phyloP scores from a whole-genome alignment of 2,797 vertebrate genomes.

The Sylvia borin region DNA sequence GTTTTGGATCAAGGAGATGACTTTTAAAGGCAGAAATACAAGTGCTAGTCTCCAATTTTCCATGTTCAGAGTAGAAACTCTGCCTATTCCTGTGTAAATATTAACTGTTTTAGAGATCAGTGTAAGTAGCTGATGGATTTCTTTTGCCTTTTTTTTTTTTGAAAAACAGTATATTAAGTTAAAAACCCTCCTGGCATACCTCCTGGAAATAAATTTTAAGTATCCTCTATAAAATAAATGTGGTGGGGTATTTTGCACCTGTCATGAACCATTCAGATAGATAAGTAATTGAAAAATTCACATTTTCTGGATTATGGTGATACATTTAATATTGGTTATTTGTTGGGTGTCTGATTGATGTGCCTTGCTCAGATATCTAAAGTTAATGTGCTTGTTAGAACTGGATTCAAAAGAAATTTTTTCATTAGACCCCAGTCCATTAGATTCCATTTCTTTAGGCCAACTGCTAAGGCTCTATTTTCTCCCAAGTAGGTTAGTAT shows the following conservation, averaged over 20 bases:
- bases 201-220: not conserved
- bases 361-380: not conserved
- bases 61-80: not conserved
- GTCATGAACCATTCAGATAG: not conserved
- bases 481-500: not conserved
- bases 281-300: not conserved
- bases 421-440: not conserved
- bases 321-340: not conserved
- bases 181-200: not conserved
- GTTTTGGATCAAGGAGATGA: not conserved
- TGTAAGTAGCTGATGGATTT: not conserved
- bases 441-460: not conserved
- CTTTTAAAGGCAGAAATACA: not conserved
- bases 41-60: not conserved
- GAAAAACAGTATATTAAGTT: not conserved
- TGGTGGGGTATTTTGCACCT: fast-evolving
- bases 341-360: not conserved
- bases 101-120: not conserved
- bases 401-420: not conserved
- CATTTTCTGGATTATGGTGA: not conserved
- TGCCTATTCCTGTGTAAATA: not conserved
- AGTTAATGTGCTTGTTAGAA: not conserved
- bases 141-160: not conserved
- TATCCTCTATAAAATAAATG: not conserved
- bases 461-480: not conserved